A percentile compares a stretch with the other conserved stretches of the same genome.
Conservation (phyloP, 2,888 invertebrate species). For the Panorpa germanica region DNA sequence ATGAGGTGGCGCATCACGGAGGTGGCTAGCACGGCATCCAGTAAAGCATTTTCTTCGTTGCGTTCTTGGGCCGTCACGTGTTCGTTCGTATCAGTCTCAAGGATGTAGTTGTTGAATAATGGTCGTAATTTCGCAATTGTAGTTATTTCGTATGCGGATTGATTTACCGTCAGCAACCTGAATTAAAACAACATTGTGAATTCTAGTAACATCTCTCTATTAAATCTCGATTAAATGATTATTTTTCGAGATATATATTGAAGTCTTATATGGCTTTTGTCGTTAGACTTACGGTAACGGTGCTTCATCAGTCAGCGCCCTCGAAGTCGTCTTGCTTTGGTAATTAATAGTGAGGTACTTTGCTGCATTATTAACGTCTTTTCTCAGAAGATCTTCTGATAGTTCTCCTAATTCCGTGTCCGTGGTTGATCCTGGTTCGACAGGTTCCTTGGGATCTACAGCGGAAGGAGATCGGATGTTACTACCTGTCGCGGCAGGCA, state of each 20-base stretch:
- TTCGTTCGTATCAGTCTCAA: conserved; percentile 54
- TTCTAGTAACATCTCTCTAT: neutral
- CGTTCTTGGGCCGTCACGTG: conserved; percentile 54
- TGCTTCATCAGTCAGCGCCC: conserved; percentile 49
- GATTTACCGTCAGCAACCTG: conserved; percentile 47
- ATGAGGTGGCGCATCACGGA: conserved; percentile 52
- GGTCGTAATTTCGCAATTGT: conserved; percentile 54
- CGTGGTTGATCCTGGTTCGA: too few relatives aligned
- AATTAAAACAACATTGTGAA: conserved; percentile 16
- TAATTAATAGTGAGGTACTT: conserved; percentile 48
- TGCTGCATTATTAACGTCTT: conserved; percentile 57
- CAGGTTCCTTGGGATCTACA: too few relatives aligned
- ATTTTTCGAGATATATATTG: neutral
- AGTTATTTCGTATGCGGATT: conserved; percentile 40
- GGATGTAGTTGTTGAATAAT: conserved; percentile 74
- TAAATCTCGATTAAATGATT: conserved; percentile 5
- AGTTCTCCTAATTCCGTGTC: conserved; percentile 46
- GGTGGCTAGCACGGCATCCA: conserved; percentile 60
- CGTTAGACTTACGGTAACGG: conserved; percentile 45
- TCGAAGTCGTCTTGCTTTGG: conserved; percentile 55
- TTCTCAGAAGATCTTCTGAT: conserved; percentile 48
- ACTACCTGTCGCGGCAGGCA: too few relatives aligned
- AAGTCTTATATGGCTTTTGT: conserved; percentile 1
- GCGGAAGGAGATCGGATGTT: too few relatives aligned
- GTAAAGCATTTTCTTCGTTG: conserved; percentile 58